These are phyloP conservation scores for Coryphaenoides rupestris DNA, from an alignment of 2,113 vertebrate genomes.

Conservation along the genomic window DNA sequence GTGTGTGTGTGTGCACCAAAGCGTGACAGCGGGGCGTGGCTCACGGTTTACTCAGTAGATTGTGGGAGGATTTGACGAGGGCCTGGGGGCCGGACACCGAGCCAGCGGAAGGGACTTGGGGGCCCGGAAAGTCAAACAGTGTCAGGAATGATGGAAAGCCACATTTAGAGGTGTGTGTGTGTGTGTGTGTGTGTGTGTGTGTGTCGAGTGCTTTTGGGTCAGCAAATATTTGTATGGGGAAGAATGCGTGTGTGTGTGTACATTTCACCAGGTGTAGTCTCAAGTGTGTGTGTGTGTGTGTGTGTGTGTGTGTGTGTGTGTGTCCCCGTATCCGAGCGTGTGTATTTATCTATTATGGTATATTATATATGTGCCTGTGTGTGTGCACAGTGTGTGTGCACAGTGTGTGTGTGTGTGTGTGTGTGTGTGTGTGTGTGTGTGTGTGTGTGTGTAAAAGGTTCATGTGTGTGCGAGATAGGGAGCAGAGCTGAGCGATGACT, in stretches of 20 bases:
- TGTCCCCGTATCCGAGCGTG: too few species aligned
- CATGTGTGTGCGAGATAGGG: too few species aligned
- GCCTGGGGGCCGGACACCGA: constrained; percentile 39
- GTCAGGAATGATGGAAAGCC: constrained; percentile 65
- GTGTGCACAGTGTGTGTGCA: too few species aligned
- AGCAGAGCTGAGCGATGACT: too few species aligned
- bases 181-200: constrained; percentile 22
- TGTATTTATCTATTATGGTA: too few species aligned
- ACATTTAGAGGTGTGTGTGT: constrained; percentile 55
- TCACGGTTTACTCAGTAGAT: constrained; percentile 46
- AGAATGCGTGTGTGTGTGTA: not conserved
- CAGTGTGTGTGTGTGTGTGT: too few species aligned
- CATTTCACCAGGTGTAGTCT: not conserved
- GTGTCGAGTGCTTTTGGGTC: constrained; percentile 14
- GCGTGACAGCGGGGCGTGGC: not conserved
- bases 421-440: too few species aligned
- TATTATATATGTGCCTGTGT: too few species aligned
- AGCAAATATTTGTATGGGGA: not conserved
- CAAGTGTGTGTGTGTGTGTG: too few species aligned
- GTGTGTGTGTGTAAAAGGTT: too few species aligned
- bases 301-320: too few species aligned
- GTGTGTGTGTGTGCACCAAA: too few species aligned
- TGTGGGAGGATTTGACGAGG: constrained; percentile 39
- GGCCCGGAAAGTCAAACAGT: constrained; percentile 24
- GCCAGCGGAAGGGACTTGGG: constrained; percentile 53